Conservation (phyloP, 2,113 vertebrate species). For the Sander lucioperca region DNA sequence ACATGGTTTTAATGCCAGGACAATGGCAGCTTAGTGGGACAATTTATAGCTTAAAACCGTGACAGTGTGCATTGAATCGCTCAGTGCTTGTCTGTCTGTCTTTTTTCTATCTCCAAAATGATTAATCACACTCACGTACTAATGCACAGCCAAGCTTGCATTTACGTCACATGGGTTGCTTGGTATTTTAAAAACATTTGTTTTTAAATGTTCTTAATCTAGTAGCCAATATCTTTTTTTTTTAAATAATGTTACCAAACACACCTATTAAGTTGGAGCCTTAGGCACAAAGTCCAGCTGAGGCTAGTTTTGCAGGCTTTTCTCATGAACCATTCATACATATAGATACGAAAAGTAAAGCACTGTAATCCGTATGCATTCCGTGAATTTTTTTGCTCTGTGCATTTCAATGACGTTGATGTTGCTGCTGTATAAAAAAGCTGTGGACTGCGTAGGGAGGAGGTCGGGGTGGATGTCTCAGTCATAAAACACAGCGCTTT, state of each 20-base stretch:
- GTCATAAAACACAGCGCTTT: too few relatives aligned
- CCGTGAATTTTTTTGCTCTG: too few relatives aligned
- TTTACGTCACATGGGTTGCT: background rate
- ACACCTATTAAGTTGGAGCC: background rate
- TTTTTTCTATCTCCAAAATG: conserved; percentile 44
- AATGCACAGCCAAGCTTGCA: background rate
- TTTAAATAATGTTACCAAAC: background rate
- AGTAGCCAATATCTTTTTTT: background rate
- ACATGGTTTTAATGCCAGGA: conserved; percentile 36
- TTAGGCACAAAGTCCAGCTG: too few relatives aligned
- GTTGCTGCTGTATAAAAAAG: too few relatives aligned
- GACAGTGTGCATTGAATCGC: conserved; percentile 3
- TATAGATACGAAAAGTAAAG: too few relatives aligned
- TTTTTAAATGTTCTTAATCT: background rate
- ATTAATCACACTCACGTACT: conserved; percentile 34
- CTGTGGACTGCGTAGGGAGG: too few relatives aligned
- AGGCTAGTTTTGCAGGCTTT: too few relatives aligned
- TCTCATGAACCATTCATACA: too few relatives aligned
- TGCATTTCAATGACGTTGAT: too few relatives aligned
- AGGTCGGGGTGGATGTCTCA: too few relatives aligned
- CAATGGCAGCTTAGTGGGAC: conserved; percentile 58
- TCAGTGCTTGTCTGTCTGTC: conserved; percentile 39
- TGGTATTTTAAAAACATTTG: background rate
- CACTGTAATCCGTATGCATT: too few relatives aligned
- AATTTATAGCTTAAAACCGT: conserved; percentile 58